A percentile compares a stretch with the other conserved stretches of the same genome.
These are phyloP conservation scores for Dryas iulia DNA, from an alignment of 1,140 invertebrate species.

Conservation along the genomic window DNA sequence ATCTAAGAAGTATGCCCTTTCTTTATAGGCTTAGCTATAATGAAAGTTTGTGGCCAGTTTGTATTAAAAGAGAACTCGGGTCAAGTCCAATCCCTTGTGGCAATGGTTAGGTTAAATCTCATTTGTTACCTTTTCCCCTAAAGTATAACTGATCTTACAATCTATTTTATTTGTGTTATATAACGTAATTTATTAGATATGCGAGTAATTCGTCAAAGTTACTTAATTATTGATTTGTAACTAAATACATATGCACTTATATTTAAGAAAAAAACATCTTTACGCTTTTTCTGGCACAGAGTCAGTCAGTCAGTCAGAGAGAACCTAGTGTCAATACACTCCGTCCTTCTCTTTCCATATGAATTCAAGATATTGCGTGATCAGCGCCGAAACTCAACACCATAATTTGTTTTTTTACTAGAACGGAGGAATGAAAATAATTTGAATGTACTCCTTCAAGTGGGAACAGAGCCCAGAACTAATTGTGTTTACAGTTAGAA, in stretches of 20 bases:
- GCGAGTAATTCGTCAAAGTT: neutral
- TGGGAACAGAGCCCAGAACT: too few relatives aligned
- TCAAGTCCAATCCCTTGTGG: neutral
- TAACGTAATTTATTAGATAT: neutral
- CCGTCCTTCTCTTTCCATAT: too few relatives aligned
- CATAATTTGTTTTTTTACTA: too few relatives aligned
- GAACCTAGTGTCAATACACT: too few relatives aligned
- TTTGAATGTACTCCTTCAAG: too few relatives aligned
- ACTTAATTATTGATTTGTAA: neutral
- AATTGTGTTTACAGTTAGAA: too few relatives aligned
- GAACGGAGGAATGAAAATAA: too few relatives aligned
- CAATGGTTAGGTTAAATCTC: neutral
- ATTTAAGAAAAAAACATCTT: too few relatives aligned
- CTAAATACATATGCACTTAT: neutral
- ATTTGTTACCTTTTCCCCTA: neutral
- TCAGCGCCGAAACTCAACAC: too few relatives aligned
- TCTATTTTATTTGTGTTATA: neutral
- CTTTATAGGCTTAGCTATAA: neutral
- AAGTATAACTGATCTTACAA: neutral
- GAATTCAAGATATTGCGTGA: too few relatives aligned
- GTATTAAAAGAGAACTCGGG: neutral
- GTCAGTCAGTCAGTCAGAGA: too few relatives aligned
- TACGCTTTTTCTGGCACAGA: too few relatives aligned
- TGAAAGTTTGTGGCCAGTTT: conserved; percentile 1
- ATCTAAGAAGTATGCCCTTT: neutral